Evolutionary conservation across 1,140 invertebrate genomes (phyloP).

Genomic region (Panagrolaimus sp.): DNA sequence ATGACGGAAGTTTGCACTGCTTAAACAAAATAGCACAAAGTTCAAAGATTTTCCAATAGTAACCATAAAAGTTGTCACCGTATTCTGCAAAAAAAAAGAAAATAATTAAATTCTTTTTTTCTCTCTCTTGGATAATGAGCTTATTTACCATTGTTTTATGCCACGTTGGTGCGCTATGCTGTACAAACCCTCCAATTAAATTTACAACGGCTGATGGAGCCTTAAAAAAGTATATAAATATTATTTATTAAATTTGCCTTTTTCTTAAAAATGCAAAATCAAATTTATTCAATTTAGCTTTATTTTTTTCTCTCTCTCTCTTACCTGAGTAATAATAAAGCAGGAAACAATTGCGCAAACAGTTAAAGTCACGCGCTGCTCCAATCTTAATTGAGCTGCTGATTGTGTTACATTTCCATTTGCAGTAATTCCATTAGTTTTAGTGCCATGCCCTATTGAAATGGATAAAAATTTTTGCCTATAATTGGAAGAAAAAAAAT

Average conservation of each 20-base stretch:
- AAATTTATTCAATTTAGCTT: too few relatives aligned
- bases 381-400: constrained; percentile 35
- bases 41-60: constrained; percentile 35
- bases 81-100: constrained; percentile 19
- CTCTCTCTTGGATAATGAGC: neutral
- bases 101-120: neutral
- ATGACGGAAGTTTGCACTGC: constrained; percentile 30
- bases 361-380: constrained; percentile 51
- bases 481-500: neutral
- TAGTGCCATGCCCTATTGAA: too few relatives aligned
- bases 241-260: neutral
- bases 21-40: constrained; percentile 39
- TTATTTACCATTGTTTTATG: constrained; percentile 14
- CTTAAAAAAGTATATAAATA: constrained; percentile 16
- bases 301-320: neutral
- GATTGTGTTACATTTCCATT: constrained; percentile 1
- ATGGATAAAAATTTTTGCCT: neutral
- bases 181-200: constrained; percentile 18
- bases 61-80: constrained; percentile 27
- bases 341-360: constrained; percentile 50
- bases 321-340: constrained; percentile 39
- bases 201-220: constrained; percentile 29
- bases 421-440: constrained; percentile 17
- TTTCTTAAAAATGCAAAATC: too few relatives aligned
- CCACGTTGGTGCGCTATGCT: constrained; percentile 12